Base-by-base conservation (phyloP, 1,140 invertebrate species). In the Helicoverpa zea region DNA sequence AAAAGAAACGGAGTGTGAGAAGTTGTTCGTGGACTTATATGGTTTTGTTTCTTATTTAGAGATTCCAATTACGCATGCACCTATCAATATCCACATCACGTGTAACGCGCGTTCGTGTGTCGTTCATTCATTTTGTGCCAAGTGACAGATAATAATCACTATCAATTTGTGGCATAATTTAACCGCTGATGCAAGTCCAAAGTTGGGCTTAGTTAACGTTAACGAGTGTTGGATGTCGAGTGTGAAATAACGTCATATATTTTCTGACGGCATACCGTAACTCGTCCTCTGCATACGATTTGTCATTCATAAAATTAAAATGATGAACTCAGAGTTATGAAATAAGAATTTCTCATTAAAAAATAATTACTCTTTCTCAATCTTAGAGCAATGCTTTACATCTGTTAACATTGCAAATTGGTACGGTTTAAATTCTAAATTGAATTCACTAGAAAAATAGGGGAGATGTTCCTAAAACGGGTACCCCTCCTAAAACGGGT, bases 241-340 rank as follows among this genome's bases (percentile, higher is more conserved):
- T 85, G 83, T 86, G 84, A 89, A 87, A 83, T 81, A 84, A 86
- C 90, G 90, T 91, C 88, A 92, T 83, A 81, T 86, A 83, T 86
- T 82, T 86, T 84, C 89, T 84, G 89, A 89, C 88, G 88, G 81
- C 84, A 87, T 82, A 83, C 81, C 80, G 87, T 88, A 92, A 94
- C 77, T 93, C 93, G 93, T 83, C 83, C 82, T 81, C 85, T 85
- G 83, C 88, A 88, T 89, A 88, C 89, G 86, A 90, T 90, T 92
- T 87, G 87, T 94, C 91, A 94, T 93, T 92, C 89, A 92, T 88
- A 89, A 91, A 89, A 91, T 89, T 74, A 81, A 56, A 59, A 84
- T 81, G 12, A 70, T 68, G 64, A 75, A 80, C 79, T 77, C 72
- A 77, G 29, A 18, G 66, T 54, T 80, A 54, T 73, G 18, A 61